A percentile compares a stretch with the other conserved stretches of the same genome.
These are phyloP conservation scores for Sepioteuthis lessoniana DNA, from an alignment of 2,888 invertebrate species.

Conservation along the genomic window DNA sequence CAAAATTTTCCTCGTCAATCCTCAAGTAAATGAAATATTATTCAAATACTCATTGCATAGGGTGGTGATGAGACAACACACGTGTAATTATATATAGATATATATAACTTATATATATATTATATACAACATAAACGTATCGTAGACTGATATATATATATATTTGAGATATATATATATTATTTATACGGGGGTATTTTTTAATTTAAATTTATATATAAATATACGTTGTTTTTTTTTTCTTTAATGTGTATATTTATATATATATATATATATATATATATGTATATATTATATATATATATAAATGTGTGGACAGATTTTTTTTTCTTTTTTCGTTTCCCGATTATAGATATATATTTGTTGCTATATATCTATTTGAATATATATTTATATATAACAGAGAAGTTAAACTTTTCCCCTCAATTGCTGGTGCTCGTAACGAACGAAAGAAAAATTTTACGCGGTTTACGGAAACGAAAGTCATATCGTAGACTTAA, in stretches of 20 bases:
- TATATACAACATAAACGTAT: background rate
- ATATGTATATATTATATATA: no score
- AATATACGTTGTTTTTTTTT: background rate
- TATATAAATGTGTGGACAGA: no score
- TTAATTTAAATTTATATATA: no score
- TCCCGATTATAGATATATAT: constrained; percentile 15
- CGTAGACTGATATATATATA: constrained; percentile 35
- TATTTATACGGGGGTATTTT: background rate
- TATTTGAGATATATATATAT: constrained; percentile 21
- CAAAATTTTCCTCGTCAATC: background rate
- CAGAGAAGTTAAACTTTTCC: background rate
- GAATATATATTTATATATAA: background rate
- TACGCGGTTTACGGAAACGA: background rate
- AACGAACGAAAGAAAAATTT: background rate
- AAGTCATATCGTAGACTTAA: background rate
- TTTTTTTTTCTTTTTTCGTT: no score
- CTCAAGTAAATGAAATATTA: background rate
- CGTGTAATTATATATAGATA: background rate
- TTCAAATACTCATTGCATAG: background rate
- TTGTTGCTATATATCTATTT: background rate
- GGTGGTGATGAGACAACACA: background rate
- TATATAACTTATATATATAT: background rate
- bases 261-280: no score
- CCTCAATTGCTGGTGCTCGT: no score
- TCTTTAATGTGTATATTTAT: background rate